Conservation (phyloP, 1,140 invertebrate species). For the Helicorthomorpha holstii region DNA sequence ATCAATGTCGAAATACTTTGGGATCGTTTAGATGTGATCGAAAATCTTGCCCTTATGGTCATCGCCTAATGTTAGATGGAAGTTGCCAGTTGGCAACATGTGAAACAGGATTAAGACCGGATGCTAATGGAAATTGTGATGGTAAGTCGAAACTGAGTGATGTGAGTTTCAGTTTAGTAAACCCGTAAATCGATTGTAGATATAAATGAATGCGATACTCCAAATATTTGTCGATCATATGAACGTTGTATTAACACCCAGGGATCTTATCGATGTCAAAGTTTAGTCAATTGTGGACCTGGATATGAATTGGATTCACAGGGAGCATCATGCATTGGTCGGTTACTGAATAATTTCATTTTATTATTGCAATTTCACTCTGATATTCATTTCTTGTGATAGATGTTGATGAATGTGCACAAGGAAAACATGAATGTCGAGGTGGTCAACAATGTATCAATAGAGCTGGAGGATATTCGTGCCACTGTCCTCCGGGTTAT, state of each 20-base stretch:
- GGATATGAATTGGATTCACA: constrained; percentile 25
- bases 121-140: constrained; percentile 29
- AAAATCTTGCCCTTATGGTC: constrained; percentile 30
- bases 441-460: constrained; percentile 55
- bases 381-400: neutral
- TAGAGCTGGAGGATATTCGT: constrained; percentile 50
- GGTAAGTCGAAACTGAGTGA: constrained; percentile 24
- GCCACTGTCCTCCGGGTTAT: constrained; percentile 50
- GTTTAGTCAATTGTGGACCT: constrained; percentile 16
- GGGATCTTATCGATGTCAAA: constrained; percentile 34
- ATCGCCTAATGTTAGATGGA: constrained; percentile 19
- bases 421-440: constrained; percentile 31
- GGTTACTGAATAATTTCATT: constrained; percentile 7
- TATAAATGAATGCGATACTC: constrained; percentile 9
- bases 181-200: no score
- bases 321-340: constrained; percentile 29
- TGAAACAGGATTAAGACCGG: constrained; percentile 28
- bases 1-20: constrained; percentile 64
- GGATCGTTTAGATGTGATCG: constrained; percentile 59
- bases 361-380: constrained; percentile 1
- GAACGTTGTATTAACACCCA: constrained; percentile 35
- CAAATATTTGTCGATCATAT: constrained; percentile 22
- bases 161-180: no score
- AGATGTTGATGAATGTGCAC: constrained; percentile 26
- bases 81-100: constrained; percentile 26